A percentile compares a stretch with the other conserved stretches of the same genome.
Evolutionary conservation across 2,797 vertebrate species (phyloP).

Genomic region (Coregonus ussuriensis): DNA sequence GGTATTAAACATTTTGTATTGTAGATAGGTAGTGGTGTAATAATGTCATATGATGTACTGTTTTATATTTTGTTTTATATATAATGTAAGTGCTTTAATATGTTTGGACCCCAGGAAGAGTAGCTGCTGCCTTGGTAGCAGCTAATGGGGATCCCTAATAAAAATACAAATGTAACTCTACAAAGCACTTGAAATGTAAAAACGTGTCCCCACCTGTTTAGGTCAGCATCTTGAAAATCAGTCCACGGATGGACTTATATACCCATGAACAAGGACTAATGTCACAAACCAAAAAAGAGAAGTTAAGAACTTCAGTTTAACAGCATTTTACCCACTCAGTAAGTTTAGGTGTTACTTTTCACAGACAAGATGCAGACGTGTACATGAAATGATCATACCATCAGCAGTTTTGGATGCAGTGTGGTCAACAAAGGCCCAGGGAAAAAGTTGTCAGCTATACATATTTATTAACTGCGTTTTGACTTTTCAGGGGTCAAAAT

Average conservation of each 20-base stretch:
- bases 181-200: background rate
- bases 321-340: constrained; percentile 24
- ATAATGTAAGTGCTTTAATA: too few species aligned
- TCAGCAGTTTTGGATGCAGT: constrained; percentile 36
- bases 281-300: constrained; percentile 26
- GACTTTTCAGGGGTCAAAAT: background rate
- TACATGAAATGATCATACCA: constrained; percentile 38
- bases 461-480: constrained; percentile 5
- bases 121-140: too few species aligned
- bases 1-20: too few species aligned
- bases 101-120: too few species aligned
- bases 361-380: constrained; percentile 35
- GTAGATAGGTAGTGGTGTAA: too few species aligned
- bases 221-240: background rate
- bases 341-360: constrained; percentile 24
- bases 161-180: background rate
- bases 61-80: too few species aligned
- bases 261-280: constrained; percentile 8
- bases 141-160: too few species aligned
- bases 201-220: constrained; percentile 22
- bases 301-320: constrained; percentile 47
- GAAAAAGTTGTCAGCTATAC: background rate
- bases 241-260: constrained; percentile 26
- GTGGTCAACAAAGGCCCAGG: constrained; percentile 14
- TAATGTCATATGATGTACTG: too few species aligned